Percentiles rank a stretch among this genome's conserved stretches.
Conservation (phyloP, 2,113 vertebrate species). For the Forbesichthys papilliferus region DNA sequence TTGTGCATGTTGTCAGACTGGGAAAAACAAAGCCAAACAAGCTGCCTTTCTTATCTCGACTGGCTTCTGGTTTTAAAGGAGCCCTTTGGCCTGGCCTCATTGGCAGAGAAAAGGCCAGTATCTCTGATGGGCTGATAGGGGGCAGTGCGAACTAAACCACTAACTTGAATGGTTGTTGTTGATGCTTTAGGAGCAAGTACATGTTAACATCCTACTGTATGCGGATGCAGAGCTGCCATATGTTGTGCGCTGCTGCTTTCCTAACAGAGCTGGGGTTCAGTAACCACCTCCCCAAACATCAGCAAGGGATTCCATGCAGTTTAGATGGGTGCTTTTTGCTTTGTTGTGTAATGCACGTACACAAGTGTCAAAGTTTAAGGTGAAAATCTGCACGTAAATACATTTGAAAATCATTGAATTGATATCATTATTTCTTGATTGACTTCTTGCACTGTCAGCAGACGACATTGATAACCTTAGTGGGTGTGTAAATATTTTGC, state of each 20-base stretch:
- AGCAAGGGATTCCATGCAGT: conserved; percentile 26
- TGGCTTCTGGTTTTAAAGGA: conserved; percentile 52
- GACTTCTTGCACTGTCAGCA: background rate
- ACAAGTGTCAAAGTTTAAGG: background rate
- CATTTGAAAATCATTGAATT: background rate
- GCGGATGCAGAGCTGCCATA: conserved; percentile 21
- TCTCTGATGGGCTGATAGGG: conserved; percentile 62
- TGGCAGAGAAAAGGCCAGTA: conserved; percentile 56
- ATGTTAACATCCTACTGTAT: conserved; percentile 29
- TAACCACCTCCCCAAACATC: background rate
- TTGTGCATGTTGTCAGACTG: conserved; percentile 49
- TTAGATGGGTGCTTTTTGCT: conserved; percentile 6
- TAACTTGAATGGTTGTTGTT: conserved; percentile 55
- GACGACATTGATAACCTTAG: background rate
- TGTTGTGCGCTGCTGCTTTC: conserved; percentile 14
- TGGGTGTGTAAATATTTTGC: conserved; percentile 18
- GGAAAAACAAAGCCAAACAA: conserved; percentile 68
- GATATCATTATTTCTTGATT: conserved; percentile 11
- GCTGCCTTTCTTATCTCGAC: conserved; percentile 57
- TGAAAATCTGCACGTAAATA: background rate
- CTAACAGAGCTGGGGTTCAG: conserved; percentile 13
- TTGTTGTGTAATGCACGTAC: background rate
- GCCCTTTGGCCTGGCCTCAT: conserved; percentile 43
- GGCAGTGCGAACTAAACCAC: conserved; percentile 53
- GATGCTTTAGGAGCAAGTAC: conserved; percentile 18